Conservation (phyloP, 2,888 invertebrate species). For the Pandemis cinnamomeana region DNA sequence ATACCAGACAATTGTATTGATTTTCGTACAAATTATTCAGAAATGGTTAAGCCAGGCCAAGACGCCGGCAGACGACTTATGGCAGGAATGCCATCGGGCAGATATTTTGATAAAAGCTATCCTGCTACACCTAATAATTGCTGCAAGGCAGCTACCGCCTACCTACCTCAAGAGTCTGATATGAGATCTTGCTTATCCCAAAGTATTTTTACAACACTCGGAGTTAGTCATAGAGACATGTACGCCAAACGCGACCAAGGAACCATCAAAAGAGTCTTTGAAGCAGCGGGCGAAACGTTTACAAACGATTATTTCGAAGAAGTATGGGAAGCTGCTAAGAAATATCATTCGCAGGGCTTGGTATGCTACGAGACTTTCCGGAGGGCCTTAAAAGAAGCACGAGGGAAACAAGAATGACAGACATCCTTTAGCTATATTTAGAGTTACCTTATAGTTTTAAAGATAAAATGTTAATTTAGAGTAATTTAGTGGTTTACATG, state of each 20-base stretch:
- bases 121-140: slow-evolving; percentile 51
- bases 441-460: not conserved
- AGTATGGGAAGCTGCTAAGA: slow-evolving; percentile 70
- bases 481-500: slow-evolving; percentile 1
- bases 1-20: slow-evolving; percentile 49
- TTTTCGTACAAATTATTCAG: slow-evolving; percentile 57
- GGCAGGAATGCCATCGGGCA: slow-evolving; percentile 59
- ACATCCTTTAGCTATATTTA: not conserved
- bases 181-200: slow-evolving; percentile 52
- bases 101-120: slow-evolving; percentile 57
- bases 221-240: slow-evolving; percentile 59
- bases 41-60: slow-evolving; percentile 56
- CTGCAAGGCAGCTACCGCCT: slow-evolving; percentile 52
- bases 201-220: slow-evolving; percentile 50
- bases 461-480: not conserved
- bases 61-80: slow-evolving; percentile 42
- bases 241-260: slow-evolving; percentile 51
- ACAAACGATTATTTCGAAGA: slow-evolving; percentile 67
- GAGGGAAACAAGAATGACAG: not conserved
- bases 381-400: slow-evolving; percentile 39
- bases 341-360: slow-evolving; percentile 66
- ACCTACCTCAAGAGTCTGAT: slow-evolving; percentile 57
- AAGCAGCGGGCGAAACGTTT: slow-evolving; percentile 67
- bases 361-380: slow-evolving; percentile 73
- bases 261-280: slow-evolving; percentile 66